Conservation (phyloP, 2,797 vertebrate species). For the Botia almorhae region DNA sequence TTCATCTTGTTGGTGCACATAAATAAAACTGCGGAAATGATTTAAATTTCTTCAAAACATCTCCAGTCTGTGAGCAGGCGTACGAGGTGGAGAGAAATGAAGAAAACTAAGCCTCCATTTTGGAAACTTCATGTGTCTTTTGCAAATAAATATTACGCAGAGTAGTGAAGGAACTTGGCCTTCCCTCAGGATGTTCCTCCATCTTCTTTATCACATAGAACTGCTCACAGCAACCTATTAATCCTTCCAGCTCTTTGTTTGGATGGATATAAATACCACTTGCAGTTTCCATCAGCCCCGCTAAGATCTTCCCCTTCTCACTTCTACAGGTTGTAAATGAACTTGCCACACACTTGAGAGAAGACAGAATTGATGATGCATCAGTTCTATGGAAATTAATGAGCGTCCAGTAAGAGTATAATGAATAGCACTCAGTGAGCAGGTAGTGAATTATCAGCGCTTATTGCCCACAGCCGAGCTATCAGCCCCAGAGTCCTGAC, state of each 20-base stretch:
- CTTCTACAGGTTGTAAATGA: conserved; percentile 57
- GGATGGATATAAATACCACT: conserved; percentile 40
- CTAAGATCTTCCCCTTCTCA: conserved; percentile 33
- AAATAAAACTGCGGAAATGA: background rate
- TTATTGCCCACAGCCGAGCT: conserved; percentile 35
- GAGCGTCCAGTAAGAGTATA: conserved; percentile 45
- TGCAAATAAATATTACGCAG: conserved; percentile 40
- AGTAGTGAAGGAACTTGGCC: conserved; percentile 36
- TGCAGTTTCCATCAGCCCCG: conserved; percentile 34
- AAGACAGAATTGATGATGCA: conserved; percentile 50
- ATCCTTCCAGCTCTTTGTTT: conserved; percentile 42
- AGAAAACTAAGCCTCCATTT: conserved; percentile 6
- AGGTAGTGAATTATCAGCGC: conserved; percentile 49
- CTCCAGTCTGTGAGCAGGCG: background rate
- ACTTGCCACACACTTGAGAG: conserved; percentile 54
- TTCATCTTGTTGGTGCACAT: conserved; percentile 1
- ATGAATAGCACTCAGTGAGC: conserved; percentile 42
- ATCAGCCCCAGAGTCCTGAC: conserved; percentile 19
- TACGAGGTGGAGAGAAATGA: background rate
- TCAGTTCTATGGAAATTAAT: conserved; percentile 54
- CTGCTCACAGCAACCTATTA: conserved; percentile 52
- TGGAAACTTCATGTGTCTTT: conserved; percentile 9
- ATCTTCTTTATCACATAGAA: conserved; percentile 23
- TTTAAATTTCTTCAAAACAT: background rate
- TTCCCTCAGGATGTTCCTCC: conserved; percentile 22